Evolutionary conservation across 2,888 invertebrate species (phyloP).

Genomic region (Cephus nigrinus): DNA sequence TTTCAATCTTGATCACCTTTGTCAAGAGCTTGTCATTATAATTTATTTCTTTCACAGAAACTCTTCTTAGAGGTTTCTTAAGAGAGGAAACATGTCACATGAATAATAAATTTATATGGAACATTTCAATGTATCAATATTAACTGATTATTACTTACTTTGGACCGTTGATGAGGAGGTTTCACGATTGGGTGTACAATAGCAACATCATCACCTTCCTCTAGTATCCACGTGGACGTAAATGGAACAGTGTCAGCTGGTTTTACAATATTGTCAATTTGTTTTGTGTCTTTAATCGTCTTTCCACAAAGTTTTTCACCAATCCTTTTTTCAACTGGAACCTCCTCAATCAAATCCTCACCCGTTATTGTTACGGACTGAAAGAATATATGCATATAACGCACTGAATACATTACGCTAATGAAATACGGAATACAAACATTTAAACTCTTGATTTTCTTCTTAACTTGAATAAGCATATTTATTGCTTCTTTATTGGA

Average conservation of each 20-base stretch:
- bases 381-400: slow-evolving; percentile 13
- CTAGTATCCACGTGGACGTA: slow-evolving; percentile 33
- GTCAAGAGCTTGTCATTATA: slow-evolving; percentile 45
- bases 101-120: background rate
- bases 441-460: slow-evolving; percentile 69
- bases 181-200: slow-evolving; percentile 70
- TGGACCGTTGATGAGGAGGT: slow-evolving; percentile 75
- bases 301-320: slow-evolving; percentile 34
- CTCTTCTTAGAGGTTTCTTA: slow-evolving; percentile 71
- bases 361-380: slow-evolving; percentile 49
- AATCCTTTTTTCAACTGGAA: slow-evolving; percentile 35
- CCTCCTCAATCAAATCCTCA: slow-evolving; percentile 10
- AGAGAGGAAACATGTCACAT: slow-evolving; percentile 36
- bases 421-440: slow-evolving; percentile 52
- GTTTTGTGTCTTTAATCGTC: slow-evolving; percentile 5
- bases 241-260: slow-evolving; percentile 25
- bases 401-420: background rate
- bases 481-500: slow-evolving; percentile 77
- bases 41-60: slow-evolving; percentile 68
- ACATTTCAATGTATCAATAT: background rate
- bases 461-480: slow-evolving; percentile 71
- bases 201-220: slow-evolving; percentile 53
- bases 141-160: slow-evolving; percentile 62
- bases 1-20: slow-evolving; percentile 31
- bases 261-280: slow-evolving; percentile 11